These are phyloP conservation scores for Acinonyx jubatus DNA, from an alignment of 2,113 vertebrate species.

Conservation along the genomic window DNA sequence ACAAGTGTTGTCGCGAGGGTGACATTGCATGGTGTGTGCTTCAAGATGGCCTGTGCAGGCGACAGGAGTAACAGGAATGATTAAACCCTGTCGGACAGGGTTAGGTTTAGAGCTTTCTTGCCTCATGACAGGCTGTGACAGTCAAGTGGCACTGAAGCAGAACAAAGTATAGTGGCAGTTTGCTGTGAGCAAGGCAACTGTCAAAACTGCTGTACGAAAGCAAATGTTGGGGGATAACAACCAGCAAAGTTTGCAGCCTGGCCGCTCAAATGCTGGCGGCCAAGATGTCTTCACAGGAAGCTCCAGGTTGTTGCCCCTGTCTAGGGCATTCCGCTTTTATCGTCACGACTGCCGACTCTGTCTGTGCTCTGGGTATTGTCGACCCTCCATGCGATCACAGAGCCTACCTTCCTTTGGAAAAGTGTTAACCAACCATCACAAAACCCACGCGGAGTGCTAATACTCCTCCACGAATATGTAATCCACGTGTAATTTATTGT, in stretches of 20 bases:
- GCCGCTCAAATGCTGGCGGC: constrained; percentile 66
- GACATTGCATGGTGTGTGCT: constrained; percentile 37
- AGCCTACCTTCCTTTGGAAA: background rate
- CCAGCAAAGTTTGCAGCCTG: constrained; percentile 72
- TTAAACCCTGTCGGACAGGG: constrained; percentile 85
- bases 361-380: background rate
- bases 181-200: constrained; percentile 82
- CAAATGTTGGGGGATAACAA: constrained; percentile 76
- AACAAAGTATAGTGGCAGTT: constrained; percentile 85
- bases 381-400: background rate
- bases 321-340: background rate
- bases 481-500: constrained; percentile 7
- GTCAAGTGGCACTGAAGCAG: constrained; percentile 85
- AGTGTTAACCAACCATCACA: background rate
- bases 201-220: constrained; percentile 80
- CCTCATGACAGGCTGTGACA: constrained; percentile 86
- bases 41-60: constrained; percentile 80
- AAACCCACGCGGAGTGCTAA: background rate
- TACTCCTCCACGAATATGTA: background rate
- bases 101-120: constrained; percentile 82
- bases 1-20: constrained; percentile 40
- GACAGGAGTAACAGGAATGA: constrained; percentile 83
- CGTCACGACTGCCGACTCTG: background rate
- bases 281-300: constrained; percentile 51
- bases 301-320: background rate